Percentiles rank a stretch among this genome's conserved stretches.
Conservation (phyloP, 2,888 invertebrate genomes). For the Sinhomidia bicolor region DNA sequence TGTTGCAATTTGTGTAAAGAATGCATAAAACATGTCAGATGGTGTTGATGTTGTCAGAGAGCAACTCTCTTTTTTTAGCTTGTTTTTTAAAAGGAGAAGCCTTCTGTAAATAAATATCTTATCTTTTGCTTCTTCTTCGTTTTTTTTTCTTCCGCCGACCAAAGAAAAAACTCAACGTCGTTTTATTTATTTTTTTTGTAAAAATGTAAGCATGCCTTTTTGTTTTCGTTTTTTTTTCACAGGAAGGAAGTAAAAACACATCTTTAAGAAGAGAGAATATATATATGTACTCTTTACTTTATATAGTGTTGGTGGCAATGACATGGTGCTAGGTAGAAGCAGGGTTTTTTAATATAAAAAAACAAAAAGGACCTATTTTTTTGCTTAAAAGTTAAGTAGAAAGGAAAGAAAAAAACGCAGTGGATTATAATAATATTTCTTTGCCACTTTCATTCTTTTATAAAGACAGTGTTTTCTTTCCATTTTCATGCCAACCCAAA, state of each 20-base stretch:
- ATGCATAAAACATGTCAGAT: constrained; percentile 62
- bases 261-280: too few species aligned
- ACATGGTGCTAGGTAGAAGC: neutral
- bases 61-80: constrained; percentile 25
- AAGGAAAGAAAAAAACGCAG: neutral
- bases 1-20: constrained; percentile 43
- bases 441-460: neutral
- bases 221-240: constrained; percentile 36
- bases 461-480: constrained; percentile 38
- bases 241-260: constrained; percentile 28
- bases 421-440: constrained; percentile 50
- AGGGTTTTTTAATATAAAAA: too few species aligned
- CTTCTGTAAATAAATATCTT: constrained; percentile 35
- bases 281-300: too few species aligned
- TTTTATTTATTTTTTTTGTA: neutral
- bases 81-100: neutral
- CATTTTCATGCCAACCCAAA: constrained; percentile 36
- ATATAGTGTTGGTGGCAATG: neutral
- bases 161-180: neutral
- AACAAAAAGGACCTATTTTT: constrained; percentile 31
- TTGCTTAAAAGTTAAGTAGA: constrained; percentile 7
- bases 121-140: neutral
- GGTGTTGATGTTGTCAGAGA: constrained; percentile 60
- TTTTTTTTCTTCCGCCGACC: neutral
- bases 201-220: constrained; percentile 22